Conservation (phyloP, 2,113 vertebrate genomes). For the Petrocephalus microphthalmus region DNA sequence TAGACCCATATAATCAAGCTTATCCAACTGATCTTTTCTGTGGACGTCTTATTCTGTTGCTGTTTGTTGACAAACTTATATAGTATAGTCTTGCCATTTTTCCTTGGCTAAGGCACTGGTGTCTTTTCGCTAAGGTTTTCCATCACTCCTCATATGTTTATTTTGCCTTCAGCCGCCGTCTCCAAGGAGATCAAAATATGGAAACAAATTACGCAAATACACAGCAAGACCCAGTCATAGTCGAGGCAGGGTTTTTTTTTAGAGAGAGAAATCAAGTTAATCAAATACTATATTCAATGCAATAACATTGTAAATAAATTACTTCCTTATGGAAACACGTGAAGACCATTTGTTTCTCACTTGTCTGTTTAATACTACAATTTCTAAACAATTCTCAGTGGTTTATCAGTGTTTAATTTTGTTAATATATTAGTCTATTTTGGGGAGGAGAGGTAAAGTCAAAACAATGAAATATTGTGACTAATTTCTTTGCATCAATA, state of each 20-base stretch:
- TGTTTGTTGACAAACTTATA: neutral
- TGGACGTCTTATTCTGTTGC: neutral
- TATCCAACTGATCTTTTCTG: neutral
- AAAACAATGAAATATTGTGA: neutral
- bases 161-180: slow-evolving; percentile 45
- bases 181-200: slow-evolving; percentile 39
- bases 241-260: neutral
- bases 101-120: neutral
- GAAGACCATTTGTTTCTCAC: neutral
- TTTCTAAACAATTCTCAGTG: neutral
- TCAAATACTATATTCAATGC: neutral
- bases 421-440: neutral
- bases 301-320: neutral
- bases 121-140: neutral
- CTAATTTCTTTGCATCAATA: neutral
- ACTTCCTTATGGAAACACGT: neutral
- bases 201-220: slow-evolving; percentile 35
- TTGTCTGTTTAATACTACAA: neutral
- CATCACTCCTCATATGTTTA: slow-evolving; percentile 33
- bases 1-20: neutral
- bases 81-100: neutral
- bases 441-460: neutral
- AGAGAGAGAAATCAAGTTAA: neutral
- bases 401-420: neutral
- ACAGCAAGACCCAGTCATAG: slow-evolving; percentile 39